phyloP scores from a whole-genome alignment of 1,140 invertebrate species.

The Drosophila sp. region DNA sequence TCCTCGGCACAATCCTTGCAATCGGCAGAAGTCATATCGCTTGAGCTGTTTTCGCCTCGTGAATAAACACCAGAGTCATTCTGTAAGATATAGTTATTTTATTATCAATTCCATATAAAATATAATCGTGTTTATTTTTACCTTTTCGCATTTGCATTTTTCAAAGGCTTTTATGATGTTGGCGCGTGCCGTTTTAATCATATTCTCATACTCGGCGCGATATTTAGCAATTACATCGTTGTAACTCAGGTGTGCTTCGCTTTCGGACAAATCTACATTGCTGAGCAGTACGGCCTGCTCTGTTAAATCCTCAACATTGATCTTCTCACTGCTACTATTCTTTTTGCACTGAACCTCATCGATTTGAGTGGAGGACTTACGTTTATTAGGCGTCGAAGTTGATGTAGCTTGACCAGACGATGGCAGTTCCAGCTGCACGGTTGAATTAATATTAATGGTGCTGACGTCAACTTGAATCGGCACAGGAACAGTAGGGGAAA shows the following conservation, averaged over 20 bases:
- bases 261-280: slow-evolving; percentile 21
- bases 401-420: background rate
- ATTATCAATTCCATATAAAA: background rate
- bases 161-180: slow-evolving; percentile 56
- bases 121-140: background rate
- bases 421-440: background rate
- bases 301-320: slow-evolving; percentile 26
- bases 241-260: slow-evolving; percentile 19
- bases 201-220: slow-evolving; percentile 37
- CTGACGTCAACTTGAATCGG: background rate
- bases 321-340: slow-evolving; percentile 34
- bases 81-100: background rate
- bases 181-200: slow-evolving; percentile 38
- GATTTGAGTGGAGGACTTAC: slow-evolving; percentile 65
- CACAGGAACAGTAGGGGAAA: background rate
- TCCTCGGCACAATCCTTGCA: slow-evolving; percentile 30
- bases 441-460: background rate
- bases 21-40: slow-evolving; percentile 39
- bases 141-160: slow-evolving; percentile 42
- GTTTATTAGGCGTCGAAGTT: slow-evolving; percentile 63
- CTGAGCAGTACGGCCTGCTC: slow-evolving; percentile 14
- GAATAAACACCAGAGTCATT: slow-evolving; percentile 80
- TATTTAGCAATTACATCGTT: slow-evolving; percentile 47
- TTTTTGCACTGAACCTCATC: slow-evolving; percentile 69
- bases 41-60: slow-evolving; percentile 67